phyloP scores from a whole-genome alignment of 92 coral and sea anemone genomes.

The Paramuricea clavata region DNA sequence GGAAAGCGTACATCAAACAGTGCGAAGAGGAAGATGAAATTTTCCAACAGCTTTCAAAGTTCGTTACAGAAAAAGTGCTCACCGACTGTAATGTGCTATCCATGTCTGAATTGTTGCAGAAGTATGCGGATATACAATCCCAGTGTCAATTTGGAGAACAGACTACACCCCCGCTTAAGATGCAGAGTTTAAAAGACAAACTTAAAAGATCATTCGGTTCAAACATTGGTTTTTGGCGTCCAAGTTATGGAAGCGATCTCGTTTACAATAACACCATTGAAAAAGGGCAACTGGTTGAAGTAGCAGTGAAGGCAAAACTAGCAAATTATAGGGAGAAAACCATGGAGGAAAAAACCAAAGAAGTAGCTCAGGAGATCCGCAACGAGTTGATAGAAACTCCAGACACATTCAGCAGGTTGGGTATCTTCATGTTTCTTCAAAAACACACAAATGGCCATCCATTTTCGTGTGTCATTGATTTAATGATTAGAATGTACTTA shows the following conservation, averaged over 20 bases:
- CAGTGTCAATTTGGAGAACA: background rate
- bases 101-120: conserved; percentile 4
- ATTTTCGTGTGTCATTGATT: no score
- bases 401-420: no score
- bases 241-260: conserved; percentile 23
- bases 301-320: background rate
- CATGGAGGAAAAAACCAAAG: no score
- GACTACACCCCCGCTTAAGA: conserved; percentile 3
- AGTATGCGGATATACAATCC: background rate
- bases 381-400: no score
- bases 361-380: no score
- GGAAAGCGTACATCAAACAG: background rate
- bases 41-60: background rate
- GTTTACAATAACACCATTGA: conserved; percentile 6
- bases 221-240: conserved; percentile 27
- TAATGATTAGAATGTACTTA: no score
- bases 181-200: conserved; percentile 18
- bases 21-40: background rate
- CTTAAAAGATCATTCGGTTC: conserved; percentile 18
- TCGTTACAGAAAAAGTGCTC: background rate
- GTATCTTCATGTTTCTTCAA: no score
- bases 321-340: background rate
- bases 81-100: background rate
- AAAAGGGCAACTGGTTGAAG: background rate
- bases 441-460: no score